These are phyloP conservation scores for Ammospiza caudacuta DNA, from an alignment of 2,113 vertebrate genomes.

Conservation along the genomic window DNA sequence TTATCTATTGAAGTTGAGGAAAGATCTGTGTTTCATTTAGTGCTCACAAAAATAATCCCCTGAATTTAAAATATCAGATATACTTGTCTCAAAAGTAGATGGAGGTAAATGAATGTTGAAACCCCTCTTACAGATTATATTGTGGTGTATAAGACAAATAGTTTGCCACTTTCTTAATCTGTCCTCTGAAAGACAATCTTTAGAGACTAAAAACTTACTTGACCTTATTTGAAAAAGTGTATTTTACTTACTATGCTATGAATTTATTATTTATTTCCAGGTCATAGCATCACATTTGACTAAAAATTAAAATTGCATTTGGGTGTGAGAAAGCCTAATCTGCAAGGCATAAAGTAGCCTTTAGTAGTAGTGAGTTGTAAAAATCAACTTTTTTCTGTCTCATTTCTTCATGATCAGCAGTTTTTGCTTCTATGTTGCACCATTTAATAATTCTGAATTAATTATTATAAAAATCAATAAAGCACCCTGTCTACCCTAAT, in stretches of 20 bases:
- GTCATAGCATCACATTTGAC: neutral
- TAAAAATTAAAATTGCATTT: neutral
- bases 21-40: neutral
- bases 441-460: neutral
- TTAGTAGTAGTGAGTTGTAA: neutral
- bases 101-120: neutral
- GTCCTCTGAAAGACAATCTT: neutral
- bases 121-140: neutral
- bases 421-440: neutral
- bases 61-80: neutral
- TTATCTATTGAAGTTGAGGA: neutral
- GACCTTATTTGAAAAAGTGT: neutral
- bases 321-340: neutral
- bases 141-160: neutral
- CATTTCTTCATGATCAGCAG: neutral
- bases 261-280: neutral
- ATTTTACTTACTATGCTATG: neutral
- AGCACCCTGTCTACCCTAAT: neutral
- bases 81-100: neutral
- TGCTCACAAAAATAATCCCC: neutral
- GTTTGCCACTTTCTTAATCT: neutral
- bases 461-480: neutral
- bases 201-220: neutral
- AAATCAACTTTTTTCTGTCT: constrained; percentile 15
- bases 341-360: neutral